Percentiles rank a stretch among this genome's conserved stretches.
Conservation (phyloP, 92 coral and sea anemone genomes). For the Parazoanthus swiftii region DNA sequence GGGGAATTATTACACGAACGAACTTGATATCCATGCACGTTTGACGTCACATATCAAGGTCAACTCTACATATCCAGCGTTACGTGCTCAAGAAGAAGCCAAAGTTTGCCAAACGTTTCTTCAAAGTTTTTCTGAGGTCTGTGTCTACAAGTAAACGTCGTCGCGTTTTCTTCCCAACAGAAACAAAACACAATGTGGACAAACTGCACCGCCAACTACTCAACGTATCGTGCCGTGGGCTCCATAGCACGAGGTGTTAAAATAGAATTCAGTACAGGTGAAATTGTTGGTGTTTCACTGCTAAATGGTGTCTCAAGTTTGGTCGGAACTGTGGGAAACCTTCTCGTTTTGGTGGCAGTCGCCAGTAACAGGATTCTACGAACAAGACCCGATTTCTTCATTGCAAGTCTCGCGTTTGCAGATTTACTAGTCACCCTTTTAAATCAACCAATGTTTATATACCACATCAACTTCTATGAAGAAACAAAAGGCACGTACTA, state of each 20-base stretch:
- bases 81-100: too few species aligned
- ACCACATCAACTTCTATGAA: constrained; percentile 10
- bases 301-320: constrained; percentile 36
- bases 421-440: constrained; percentile 48
- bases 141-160: too few species aligned
- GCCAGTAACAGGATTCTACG: constrained; percentile 27
- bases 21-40: too few species aligned
- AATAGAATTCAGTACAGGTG: constrained; percentile 7
- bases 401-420: constrained; percentile 50
- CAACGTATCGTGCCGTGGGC: not conserved
- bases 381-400: constrained; percentile 47
- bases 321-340: constrained; percentile 50
- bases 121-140: too few species aligned
- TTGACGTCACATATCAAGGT: too few species aligned
- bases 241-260: not conserved
- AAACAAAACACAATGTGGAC: not conserved
- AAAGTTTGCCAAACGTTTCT: too few species aligned
- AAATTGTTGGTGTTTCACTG: constrained; percentile 32
- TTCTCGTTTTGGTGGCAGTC: constrained; percentile 39
- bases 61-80: too few species aligned
- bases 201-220: not conserved
- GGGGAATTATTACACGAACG: too few species aligned
- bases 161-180: too few species aligned
- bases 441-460: constrained; percentile 48
- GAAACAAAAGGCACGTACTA: constrained; percentile 7